Conservation (phyloP, 2,797 vertebrate species). For the Poeciliopsis paucimaculata region DNA sequence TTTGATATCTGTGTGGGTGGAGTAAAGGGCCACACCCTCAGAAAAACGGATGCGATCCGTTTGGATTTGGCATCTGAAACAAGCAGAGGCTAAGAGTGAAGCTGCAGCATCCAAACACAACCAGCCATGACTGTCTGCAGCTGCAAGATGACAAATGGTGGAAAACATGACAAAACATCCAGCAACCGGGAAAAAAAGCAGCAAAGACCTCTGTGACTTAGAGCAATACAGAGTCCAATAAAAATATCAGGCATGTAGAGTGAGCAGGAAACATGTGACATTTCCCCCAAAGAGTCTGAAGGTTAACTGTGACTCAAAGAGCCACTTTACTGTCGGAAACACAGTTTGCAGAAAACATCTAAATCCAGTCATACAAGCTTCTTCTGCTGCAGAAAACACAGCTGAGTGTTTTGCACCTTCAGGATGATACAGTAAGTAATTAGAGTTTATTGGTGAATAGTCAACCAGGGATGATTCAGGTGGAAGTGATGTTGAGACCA, state of each 20-base stretch:
- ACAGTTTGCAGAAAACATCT: neutral
- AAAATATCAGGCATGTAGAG: conserved; percentile 22
- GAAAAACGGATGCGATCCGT: conserved; percentile 13
- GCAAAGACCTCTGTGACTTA: neutral
- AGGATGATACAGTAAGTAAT: neutral
- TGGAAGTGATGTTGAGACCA: neutral
- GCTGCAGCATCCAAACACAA: conserved; percentile 39
- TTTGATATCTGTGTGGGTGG: neutral
- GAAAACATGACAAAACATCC: conserved; percentile 26
- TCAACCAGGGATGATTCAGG: neutral
- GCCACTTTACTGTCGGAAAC: conserved; percentile 30
- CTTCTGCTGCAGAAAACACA: neutral
- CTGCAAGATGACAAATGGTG: conserved; percentile 30
- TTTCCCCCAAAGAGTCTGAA: conserved; percentile 50
- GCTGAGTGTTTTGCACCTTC: neutral
- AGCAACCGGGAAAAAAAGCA: neutral
- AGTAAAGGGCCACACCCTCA: neutral
- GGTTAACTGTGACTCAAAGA: conserved; percentile 60
- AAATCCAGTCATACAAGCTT: neutral
- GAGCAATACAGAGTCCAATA: conserved; percentile 3
- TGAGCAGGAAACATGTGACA: conserved; percentile 30
- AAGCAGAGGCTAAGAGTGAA: conserved; percentile 26
- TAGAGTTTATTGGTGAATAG: neutral
- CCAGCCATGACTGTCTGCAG: conserved; percentile 5
- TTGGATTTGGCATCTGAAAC: conserved; percentile 43